These are phyloP conservation scores for Mesopsocus fuscifrons DNA, from an alignment of 2,888 invertebrate genomes.

Conservation along the genomic window DNA sequence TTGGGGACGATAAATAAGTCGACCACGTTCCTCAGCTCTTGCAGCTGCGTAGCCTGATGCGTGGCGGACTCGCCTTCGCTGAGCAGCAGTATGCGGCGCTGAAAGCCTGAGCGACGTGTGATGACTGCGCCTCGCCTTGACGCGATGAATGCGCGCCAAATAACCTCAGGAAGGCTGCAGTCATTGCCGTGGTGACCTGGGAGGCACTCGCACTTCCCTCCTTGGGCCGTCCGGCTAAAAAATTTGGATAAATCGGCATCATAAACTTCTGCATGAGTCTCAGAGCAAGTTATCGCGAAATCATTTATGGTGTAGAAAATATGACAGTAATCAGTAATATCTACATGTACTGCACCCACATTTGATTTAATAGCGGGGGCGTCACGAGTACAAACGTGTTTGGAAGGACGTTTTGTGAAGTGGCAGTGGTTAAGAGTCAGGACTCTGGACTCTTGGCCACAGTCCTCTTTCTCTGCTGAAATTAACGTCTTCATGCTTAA, in stretches of 20 bases:
- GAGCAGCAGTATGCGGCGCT: conserved; percentile 35
- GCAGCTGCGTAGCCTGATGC: not conserved
- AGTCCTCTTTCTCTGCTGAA: too few relatives aligned
- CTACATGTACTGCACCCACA: too few relatives aligned
- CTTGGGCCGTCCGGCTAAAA: conserved; percentile 13
- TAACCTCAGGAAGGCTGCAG: conserved; percentile 44
- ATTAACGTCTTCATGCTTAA: too few relatives aligned
- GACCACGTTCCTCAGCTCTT: conserved; percentile 35
- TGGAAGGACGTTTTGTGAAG: too few relatives aligned
- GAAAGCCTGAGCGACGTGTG: conserved; percentile 25
- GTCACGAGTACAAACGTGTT: too few relatives aligned
- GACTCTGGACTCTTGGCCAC: too few relatives aligned
- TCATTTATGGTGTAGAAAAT: too few relatives aligned
- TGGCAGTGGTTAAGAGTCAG: too few relatives aligned
- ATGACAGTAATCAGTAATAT: too few relatives aligned
- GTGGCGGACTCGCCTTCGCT: conserved; percentile 23
- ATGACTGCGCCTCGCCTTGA: conserved; percentile 29
- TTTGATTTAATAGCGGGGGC: too few relatives aligned
- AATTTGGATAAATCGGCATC: not conserved
- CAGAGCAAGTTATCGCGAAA: too few relatives aligned
- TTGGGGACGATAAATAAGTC: conserved; percentile 39
- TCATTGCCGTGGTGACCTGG: conserved; percentile 44
- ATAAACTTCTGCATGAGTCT: not conserved
- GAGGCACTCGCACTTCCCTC: conserved; percentile 30
- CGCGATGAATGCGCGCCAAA: conserved; percentile 42